A percentile compares a stretch with the other conserved stretches of the same genome.
Evolutionary conservation across 30 jellyfish, hydroid and myxozoan genomes (phyloP).

Genomic region (Turritopsis dohrnii): DNA sequence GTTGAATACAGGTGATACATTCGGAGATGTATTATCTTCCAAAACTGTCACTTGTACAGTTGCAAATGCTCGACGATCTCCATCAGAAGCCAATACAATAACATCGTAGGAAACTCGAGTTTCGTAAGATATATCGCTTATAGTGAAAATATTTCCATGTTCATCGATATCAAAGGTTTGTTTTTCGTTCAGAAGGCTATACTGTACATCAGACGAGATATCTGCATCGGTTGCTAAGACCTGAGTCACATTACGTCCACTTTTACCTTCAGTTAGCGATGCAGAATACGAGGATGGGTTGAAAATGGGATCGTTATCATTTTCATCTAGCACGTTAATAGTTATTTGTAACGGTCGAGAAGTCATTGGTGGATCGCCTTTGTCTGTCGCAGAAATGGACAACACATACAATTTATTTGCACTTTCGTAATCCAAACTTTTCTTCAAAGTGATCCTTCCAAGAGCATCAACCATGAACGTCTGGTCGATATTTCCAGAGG

Average conservation of each 20-base stretch:
- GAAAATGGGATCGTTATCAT: constrained; percentile 58
- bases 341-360: background rate
- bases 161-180: constrained; percentile 5
- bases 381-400: constrained; percentile 2
- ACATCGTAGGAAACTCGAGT: background rate
- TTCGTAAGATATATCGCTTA: background rate
- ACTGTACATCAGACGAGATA: background rate
- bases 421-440: constrained; percentile 5
- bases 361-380: constrained; percentile 11
- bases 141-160: background rate
- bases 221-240: constrained; percentile 12
- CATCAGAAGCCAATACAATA: constrained; percentile 26
- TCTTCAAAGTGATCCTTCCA: constrained; percentile 6
- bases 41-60: background rate
- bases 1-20: background rate
- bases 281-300: constrained; percentile 38
- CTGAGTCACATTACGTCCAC: constrained; percentile 29
- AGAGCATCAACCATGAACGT: background rate
- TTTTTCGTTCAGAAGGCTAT: constrained; percentile 5
- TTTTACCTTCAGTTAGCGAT: constrained; percentile 39
- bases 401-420: background rate
- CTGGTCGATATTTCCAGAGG: background rate
- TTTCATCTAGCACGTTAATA: constrained; percentile 25
- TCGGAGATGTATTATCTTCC: constrained; percentile 15
- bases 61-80: constrained; percentile 8